A percentile compares a stretch with the other conserved stretches of the same genome.
These are phyloP conservation scores for Bicyclus anynana DNA, from an alignment of 1,140 invertebrate genomes.

Conservation along the genomic window DNA sequence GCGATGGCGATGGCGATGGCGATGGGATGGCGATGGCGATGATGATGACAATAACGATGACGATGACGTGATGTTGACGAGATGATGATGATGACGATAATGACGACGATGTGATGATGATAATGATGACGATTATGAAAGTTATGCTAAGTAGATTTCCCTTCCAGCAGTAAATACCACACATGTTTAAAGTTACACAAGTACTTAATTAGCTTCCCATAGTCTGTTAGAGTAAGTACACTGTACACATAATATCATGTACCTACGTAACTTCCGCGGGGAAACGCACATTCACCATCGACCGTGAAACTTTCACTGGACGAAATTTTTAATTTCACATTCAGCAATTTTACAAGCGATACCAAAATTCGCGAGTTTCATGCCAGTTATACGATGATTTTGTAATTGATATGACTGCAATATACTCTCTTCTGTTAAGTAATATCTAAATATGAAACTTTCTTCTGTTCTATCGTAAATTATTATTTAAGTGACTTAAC, in stretches of 20 bases:
- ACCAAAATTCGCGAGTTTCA: not conserved
- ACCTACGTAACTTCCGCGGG: constrained; percentile 14
- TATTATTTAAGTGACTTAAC: too few species aligned
- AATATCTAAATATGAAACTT: too few species aligned
- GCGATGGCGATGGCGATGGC: too few species aligned
- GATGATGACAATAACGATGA: too few species aligned
- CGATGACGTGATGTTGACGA: too few species aligned
- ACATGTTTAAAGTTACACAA: not conserved
- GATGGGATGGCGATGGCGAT: too few species aligned
- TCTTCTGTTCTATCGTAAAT: too few species aligned
- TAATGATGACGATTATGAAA: too few species aligned
- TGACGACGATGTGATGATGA: too few species aligned
- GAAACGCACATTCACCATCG: constrained; percentile 5
- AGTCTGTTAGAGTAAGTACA: too few species aligned
- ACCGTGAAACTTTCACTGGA: constrained; percentile 21
- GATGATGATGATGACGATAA: too few species aligned
- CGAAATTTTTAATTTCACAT: constrained; percentile 20
- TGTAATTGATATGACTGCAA: not conserved
- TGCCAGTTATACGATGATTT: not conserved
- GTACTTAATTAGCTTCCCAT: constrained; percentile 12
- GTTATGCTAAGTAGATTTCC: not conserved
- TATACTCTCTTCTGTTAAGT: not conserved
- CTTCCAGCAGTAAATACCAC: not conserved
- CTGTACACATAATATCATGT: not conserved
- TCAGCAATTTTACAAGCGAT: not conserved